Percentiles rank a stretch among this genome's conserved stretches.
phyloP scores from a whole-genome alignment of 2,888 invertebrate genomes.

The Cephalotes varians region DNA sequence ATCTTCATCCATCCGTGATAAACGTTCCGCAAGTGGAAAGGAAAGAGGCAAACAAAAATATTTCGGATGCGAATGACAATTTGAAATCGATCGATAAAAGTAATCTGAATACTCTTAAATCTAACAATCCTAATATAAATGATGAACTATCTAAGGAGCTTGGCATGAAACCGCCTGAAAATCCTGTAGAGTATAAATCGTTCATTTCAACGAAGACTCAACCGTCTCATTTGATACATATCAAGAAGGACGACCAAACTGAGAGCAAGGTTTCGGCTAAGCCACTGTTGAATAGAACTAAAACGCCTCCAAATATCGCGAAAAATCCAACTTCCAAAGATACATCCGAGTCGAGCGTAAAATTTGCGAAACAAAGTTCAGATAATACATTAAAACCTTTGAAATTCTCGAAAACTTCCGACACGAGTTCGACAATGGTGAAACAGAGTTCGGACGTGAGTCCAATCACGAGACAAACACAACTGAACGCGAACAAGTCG shows the following conservation, averaged over 20 bases:
- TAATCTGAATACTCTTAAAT: conserved; percentile 67
- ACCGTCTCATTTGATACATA: conserved; percentile 63
- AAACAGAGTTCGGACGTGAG: conserved; percentile 76
- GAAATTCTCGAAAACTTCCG: conserved; percentile 70
- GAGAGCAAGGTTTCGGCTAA: conserved; percentile 76
- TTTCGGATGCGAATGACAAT: conserved; percentile 19
- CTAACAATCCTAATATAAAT: conserved; percentile 75
- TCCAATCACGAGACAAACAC: conserved; percentile 44
- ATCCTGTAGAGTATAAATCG: conserved; percentile 69
- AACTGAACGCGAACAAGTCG: conserved; percentile 62
- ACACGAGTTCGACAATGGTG: conserved; percentile 60
- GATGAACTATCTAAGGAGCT: conserved; percentile 79
- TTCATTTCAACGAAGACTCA: conserved; percentile 73
- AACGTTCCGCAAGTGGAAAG: conserved; percentile 87
- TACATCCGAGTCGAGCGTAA: conserved; percentile 38
- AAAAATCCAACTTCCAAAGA: conserved; percentile 69
- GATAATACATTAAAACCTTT: conserved; percentile 63
- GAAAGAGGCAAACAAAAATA: conserved; percentile 66
- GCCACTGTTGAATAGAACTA: conserved; percentile 77
- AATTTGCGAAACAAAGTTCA: conserved; percentile 62
- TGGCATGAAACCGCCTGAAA: conserved; percentile 77
- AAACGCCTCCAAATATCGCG: conserved; percentile 74
- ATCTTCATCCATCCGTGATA: conserved; percentile 91
- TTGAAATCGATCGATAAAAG: conserved; percentile 57
- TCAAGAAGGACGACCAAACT: conserved; percentile 66